Percentiles rank a stretch among this genome's conserved stretches.
phyloP scores from a whole-genome alignment of 2,113 vertebrate species.

The Anarhynchus alexandrinus region DNA sequence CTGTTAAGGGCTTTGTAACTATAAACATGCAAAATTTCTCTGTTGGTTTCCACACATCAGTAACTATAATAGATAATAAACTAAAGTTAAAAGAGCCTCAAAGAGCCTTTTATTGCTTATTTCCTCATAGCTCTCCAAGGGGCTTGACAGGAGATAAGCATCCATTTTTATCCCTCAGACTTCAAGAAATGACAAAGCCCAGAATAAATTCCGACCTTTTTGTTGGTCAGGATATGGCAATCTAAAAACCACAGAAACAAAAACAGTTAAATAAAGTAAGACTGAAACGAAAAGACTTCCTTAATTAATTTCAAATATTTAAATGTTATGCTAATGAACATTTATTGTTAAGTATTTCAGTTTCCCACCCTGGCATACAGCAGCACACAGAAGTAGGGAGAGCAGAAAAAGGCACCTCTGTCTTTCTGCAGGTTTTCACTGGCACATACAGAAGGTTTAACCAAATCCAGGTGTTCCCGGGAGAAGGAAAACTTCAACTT shows the following conservation, averaged over 20 bases:
- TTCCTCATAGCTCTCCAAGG: constrained; percentile 53
- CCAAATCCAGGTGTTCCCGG: not conserved
- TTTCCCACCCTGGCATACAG: not conserved
- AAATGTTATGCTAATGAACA: not conserved
- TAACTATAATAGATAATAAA: constrained; percentile 23
- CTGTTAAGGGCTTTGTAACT: constrained; percentile 9
- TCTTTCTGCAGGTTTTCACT: not conserved
- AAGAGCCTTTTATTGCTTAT: constrained; percentile 50
- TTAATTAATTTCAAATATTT: not conserved
- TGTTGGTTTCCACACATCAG: constrained; percentile 27
- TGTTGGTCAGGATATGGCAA: constrained; percentile 12
- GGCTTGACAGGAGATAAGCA: constrained; percentile 32
- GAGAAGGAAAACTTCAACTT: not conserved
- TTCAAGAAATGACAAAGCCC: constrained; percentile 22
- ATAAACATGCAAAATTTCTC: constrained; percentile 23
- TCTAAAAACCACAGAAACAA: constrained; percentile 27
- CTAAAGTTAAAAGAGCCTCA: constrained; percentile 23
- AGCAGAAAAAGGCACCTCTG: not conserved
- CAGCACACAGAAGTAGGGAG: not conserved
- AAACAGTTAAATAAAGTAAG: constrained; percentile 23
- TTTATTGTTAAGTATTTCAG: not conserved
- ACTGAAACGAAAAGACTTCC: not conserved
- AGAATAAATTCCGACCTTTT: not conserved
- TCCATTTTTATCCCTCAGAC: constrained; percentile 19
- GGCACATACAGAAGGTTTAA: not conserved